These are phyloP conservation scores for Lipophrys pholis DNA, from an alignment of 2,113 vertebrate species.

Conservation along the genomic window DNA sequence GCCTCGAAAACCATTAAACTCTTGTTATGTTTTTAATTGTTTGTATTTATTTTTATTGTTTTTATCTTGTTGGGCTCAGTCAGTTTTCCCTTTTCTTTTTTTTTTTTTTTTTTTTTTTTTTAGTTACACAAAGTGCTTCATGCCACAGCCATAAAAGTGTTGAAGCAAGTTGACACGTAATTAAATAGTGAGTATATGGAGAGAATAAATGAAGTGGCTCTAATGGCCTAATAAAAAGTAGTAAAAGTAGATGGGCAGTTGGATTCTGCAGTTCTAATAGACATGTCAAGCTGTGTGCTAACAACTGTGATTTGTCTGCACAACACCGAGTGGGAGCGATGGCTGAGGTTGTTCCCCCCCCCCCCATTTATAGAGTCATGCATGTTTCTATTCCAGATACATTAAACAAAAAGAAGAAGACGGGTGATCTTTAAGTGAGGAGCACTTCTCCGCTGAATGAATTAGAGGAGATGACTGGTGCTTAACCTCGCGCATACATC, in stretches of 20 bases:
- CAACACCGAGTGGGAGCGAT: not conserved
- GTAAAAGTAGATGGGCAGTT: conserved; percentile 63
- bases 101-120: not conserved
- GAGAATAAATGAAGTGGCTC: conserved; percentile 60
- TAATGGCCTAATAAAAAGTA: conserved; percentile 70
- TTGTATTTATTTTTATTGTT: not conserved
- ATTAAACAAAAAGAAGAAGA: not conserved
- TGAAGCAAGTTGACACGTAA: conserved; percentile 62
- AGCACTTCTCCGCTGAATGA: conserved; percentile 49
- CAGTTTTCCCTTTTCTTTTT: too few species aligned
- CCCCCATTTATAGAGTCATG: too few species aligned
- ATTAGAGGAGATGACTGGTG: conserved; percentile 59
- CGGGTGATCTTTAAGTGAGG: not conserved
- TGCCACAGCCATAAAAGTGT: conserved; percentile 48
- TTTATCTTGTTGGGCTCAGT: not conserved
- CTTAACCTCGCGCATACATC: conserved; percentile 55
- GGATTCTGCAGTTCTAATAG: conserved; percentile 37
- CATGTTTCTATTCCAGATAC: too few species aligned
- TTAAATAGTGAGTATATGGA: conserved; percentile 61
- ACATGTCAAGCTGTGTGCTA: conserved; percentile 45
- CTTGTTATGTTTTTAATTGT: conserved; percentile 34
- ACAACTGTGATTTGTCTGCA: conserved; percentile 28
- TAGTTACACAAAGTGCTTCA: conserved; percentile 23
- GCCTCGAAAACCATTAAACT: conserved; percentile 5
- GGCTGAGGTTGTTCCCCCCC: too few species aligned